These are phyloP conservation scores for Andrena hattorfiana DNA, from an alignment of 2,888 invertebrate genomes.

Conservation along the genomic window DNA sequence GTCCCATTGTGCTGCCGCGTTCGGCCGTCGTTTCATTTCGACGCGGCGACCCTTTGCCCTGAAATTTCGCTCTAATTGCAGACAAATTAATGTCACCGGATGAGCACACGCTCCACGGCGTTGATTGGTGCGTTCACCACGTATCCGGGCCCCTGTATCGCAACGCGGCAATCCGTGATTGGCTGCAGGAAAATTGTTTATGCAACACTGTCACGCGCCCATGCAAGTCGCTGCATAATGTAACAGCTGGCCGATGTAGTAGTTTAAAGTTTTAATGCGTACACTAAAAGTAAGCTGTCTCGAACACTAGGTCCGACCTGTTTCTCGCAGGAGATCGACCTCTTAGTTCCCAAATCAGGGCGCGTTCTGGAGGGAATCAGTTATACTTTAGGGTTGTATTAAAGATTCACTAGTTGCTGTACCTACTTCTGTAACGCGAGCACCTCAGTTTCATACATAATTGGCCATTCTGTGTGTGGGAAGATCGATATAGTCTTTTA, in stretches of 20 bases:
- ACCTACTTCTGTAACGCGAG: too few species aligned
- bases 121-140: slow-evolving; percentile 71
- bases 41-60: slow-evolving; percentile 36
- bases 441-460: too few species aligned
- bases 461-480: too few species aligned
- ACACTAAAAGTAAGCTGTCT: too few species aligned
- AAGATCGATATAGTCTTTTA: too few species aligned
- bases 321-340: too few species aligned
- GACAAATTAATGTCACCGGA: slow-evolving; percentile 67
- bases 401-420: too few species aligned
- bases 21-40: slow-evolving; percentile 39
- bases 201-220: not conserved
- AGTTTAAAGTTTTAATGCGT: too few species aligned
- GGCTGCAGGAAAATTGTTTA: slow-evolving; percentile 24
- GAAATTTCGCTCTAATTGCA: slow-evolving; percentile 70
- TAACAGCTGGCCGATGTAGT: not conserved
- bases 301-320: too few species aligned
- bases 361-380: too few species aligned
- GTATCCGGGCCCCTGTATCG: slow-evolving; percentile 41
- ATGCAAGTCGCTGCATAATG: not conserved
- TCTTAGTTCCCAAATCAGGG: too few species aligned
- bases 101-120: slow-evolving; percentile 54
- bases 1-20: slow-evolving; percentile 52
- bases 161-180: slow-evolving; percentile 26
- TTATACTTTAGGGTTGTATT: too few species aligned